Evolutionary conservation across 1,140 invertebrate species (phyloP).

Genomic region (Drosophila virilis): DNA sequence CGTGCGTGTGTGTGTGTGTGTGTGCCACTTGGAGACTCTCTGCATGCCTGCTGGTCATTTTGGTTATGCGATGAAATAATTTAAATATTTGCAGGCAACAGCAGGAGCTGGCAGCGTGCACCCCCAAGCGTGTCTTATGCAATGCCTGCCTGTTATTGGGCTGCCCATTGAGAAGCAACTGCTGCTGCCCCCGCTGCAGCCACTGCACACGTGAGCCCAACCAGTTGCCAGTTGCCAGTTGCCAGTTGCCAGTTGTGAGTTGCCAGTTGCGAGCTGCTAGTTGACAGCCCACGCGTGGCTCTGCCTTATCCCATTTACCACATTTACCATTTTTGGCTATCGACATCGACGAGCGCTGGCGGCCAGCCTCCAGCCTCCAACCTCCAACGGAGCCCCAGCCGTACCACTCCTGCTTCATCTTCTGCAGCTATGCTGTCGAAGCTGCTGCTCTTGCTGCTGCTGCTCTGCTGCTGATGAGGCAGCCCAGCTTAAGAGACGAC

Average conservation of each 20-base stretch:
- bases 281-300: conserved; percentile 80
- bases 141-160: conserved; percentile 37
- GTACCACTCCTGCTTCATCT: conserved; percentile 70
- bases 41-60: conserved; percentile 76
- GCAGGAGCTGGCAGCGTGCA: conserved; percentile 47
- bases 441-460: conserved; percentile 49
- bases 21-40: neutral
- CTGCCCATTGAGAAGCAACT: conserved; percentile 16
- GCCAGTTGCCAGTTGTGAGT: conserved; percentile 3
- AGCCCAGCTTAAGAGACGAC: conserved; percentile 47
- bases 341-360: conserved; percentile 69
- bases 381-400: conserved; percentile 37
- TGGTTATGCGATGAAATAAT: conserved; percentile 81
- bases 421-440: conserved; percentile 43
- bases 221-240: conserved; percentile 12
- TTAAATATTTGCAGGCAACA: conserved; percentile 75
- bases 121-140: conserved; percentile 75
- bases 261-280: conserved; percentile 23
- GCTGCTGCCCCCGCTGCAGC: neutral
- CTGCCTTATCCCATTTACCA: conserved; percentile 81
- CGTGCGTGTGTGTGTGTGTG: conserved; percentile 1
- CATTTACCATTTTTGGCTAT: conserved; percentile 83
- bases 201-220: conserved; percentile 30
- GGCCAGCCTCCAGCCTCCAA: conserved; percentile 64
- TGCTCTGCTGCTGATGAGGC: conserved; percentile 66